Evolutionary conservation across 2,113 vertebrate species (phyloP), one percentile per base, ranked within the genome.

Genomic region (Electrona antarctica): DNA sequence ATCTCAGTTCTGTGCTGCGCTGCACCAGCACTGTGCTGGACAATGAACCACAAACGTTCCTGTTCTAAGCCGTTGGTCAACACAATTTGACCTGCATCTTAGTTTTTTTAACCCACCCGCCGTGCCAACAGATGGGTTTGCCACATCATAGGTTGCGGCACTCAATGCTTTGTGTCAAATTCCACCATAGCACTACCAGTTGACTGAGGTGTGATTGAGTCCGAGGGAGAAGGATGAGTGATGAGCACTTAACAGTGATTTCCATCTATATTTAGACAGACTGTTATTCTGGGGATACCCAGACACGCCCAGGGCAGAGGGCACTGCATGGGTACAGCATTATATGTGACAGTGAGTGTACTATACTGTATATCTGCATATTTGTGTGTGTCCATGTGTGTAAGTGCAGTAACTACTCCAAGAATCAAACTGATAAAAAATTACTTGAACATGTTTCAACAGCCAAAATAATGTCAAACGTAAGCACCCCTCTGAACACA

Each of bases 231-330:
- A 4, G 15, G 52, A 75, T 74, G 66, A 75, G 56, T 62, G 68
- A 71, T 61, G 71, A 64, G 41, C 41, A 48, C 61, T 68, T 60
- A 61, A 78, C 68, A 73, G 73, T 81, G 59, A 78, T 82, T 76
- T 74, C 11, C 8, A 4, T 3, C 81, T 91, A 90, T 89, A 82
- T 91, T 84, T 88, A 85, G 79, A 63, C 1, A 60, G 29, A 41
- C 8, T 57, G 55, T 56, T 56, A 56, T 56, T 56, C 55, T 56
- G 55, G 33, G 33, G 33, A 64, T 73, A 68, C 81, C 87, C 74
- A 83, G 85, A 88, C 71, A 82, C 67, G 70, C 64, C 69, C 21
- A 0, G 3, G 55, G 74, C 46, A 57, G 64, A 15, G 67, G 60
- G 45, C 29, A 62, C 7, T 64, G 78, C n/a, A n/a, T n/a, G n/a